Conservation (phyloP, 1,140 invertebrate species). For the Drosophila seguyi region DNA sequence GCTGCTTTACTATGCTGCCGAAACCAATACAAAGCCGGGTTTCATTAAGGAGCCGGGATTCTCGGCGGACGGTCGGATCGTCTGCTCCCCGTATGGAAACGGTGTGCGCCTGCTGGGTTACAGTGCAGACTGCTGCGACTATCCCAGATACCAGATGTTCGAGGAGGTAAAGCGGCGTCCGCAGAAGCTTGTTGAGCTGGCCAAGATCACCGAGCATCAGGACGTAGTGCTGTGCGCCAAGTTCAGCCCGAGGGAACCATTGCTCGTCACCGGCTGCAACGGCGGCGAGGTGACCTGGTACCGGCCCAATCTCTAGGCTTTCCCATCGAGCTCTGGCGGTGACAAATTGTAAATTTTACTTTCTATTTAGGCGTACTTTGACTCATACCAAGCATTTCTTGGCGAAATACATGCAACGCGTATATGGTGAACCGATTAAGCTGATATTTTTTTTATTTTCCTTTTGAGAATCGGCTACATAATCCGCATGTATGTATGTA, state of each 20-base stretch:
- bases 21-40: constrained; percentile 94
- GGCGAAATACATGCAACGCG: constrained; percentile 32
- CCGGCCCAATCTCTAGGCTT: constrained; percentile 88
- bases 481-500: constrained; percentile 33
- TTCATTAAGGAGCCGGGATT: constrained; percentile 96
- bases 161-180: constrained; percentile 75
- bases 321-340: background rate
- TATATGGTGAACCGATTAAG: constrained; percentile 57
- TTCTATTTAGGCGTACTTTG: constrained; percentile 31
- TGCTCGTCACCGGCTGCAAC: constrained; percentile 95
- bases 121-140: constrained; percentile 91
- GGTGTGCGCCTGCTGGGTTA: constrained; percentile 94
- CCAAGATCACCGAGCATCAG: constrained; percentile 90
- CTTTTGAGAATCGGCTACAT: constrained; percentile 24
- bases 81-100: constrained; percentile 95
- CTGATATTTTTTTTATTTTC: constrained; percentile 49
- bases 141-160: constrained; percentile 88
- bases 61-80: constrained; percentile 93
- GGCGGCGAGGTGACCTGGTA: constrained; percentile 95
- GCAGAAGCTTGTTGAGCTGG: constrained; percentile 87
- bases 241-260: constrained; percentile 94
- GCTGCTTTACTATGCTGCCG: constrained; percentile 93
- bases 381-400: constrained; percentile 19
- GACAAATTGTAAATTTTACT: constrained; percentile 35
- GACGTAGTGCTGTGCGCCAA: constrained; percentile 96